These are phyloP conservation scores for Lerista edwardsae DNA, from an alignment of 2,797 vertebrate genomes.

Conservation along the genomic window DNA sequence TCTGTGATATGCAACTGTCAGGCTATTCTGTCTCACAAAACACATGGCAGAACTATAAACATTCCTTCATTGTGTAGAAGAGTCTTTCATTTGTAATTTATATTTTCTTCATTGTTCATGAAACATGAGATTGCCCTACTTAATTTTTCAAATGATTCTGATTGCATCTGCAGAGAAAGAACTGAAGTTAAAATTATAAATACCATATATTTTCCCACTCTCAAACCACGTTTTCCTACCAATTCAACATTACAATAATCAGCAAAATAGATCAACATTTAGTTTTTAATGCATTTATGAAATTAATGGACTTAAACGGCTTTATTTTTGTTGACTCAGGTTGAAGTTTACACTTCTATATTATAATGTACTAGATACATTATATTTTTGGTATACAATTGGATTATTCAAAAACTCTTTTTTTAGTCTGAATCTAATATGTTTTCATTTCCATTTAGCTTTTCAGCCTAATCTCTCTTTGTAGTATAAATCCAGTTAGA, in stretches of 20 bases:
- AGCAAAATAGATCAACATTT: conserved; percentile 5
- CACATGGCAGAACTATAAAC: conserved; percentile 5
- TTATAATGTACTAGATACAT: background rate
- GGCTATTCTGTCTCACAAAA: background rate
- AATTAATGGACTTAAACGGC: background rate
- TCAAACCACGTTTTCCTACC: conserved; percentile 3
- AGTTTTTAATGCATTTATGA: conserved; percentile 13
- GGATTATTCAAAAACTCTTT: background rate
- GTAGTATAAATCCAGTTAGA: background rate
- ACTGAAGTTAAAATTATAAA: background rate
- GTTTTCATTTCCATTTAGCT: conserved; percentile 34
- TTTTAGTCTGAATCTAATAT: background rate
- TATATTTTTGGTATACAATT: background rate
- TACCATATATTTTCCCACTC: background rate
- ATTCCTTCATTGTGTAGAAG: rapidly evolving
- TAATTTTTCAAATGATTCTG: background rate
- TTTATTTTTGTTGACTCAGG: background rate
- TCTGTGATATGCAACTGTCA: background rate
- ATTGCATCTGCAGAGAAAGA: background rate
- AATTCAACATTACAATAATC: conserved; percentile 34
- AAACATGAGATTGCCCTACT: background rate
- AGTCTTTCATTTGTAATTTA: conserved; percentile 23
- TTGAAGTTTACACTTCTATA: background rate
- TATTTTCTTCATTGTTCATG: background rate
- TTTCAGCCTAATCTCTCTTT: conserved; percentile 24